A percentile compares a stretch with the other conserved stretches of the same genome.
Conservation (phyloP, 2,113 vertebrate species). For the Pagrus major region DNA sequence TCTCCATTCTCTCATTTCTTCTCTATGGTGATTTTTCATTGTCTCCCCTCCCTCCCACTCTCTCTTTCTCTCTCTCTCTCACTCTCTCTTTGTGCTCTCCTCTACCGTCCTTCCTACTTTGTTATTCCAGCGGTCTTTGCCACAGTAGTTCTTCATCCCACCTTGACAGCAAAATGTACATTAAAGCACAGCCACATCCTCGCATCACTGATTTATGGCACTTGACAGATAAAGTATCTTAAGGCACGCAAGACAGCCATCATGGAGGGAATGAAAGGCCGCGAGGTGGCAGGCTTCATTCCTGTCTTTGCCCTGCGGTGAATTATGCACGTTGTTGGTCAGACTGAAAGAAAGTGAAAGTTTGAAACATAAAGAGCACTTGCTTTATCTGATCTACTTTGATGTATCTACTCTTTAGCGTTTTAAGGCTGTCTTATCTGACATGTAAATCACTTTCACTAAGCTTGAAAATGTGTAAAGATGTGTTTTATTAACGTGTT, state of each 20-base stretch:
- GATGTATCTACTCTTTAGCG: constrained; percentile 8
- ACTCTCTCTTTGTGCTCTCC: background rate
- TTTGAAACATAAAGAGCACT: constrained; percentile 32
- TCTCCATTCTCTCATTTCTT: constrained; percentile 5
- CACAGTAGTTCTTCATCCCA: constrained; percentile 52
- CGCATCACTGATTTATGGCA: constrained; percentile 48
- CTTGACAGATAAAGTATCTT: constrained; percentile 67
- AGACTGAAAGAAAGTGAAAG: constrained; percentile 10
- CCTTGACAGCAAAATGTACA: constrained; percentile 55
- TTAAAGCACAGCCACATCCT: constrained; percentile 50
- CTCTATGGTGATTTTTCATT: constrained; percentile 5
- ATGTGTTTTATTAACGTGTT: background rate
- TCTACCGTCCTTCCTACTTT: constrained; percentile 28
- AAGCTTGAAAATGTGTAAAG: background rate
- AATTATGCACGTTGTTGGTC: constrained; percentile 37
- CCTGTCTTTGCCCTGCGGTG: constrained; percentile 39
- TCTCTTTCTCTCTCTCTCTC: too few relatives aligned
- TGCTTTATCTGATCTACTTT: constrained; percentile 35
- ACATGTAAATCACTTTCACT: constrained; percentile 4
- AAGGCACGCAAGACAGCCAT: constrained; percentile 33
- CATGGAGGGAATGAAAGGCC: constrained; percentile 49
- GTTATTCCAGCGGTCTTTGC: constrained; percentile 45
- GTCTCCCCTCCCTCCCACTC: background rate
- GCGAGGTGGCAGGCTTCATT: constrained; percentile 47
- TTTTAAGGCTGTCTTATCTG: background rate